These are phyloP conservation scores for Larimichthys crocea DNA, from an alignment of 2,113 vertebrate species.

Conservation along the genomic window DNA sequence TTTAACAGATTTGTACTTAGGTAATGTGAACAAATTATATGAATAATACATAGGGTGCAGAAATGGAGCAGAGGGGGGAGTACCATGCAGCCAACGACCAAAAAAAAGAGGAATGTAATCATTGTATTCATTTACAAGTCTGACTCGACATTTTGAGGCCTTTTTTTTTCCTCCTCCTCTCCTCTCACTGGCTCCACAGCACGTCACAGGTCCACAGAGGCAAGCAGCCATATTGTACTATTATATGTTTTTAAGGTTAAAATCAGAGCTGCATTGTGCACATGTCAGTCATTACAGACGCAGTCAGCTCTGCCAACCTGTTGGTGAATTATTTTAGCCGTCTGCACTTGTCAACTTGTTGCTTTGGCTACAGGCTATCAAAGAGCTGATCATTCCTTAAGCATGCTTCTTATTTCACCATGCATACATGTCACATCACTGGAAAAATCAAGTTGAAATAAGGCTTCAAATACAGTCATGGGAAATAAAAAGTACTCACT, in stretches of 20 bases:
- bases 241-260: conserved; percentile 35
- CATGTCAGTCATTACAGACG: conserved; percentile 15
- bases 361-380: conserved; percentile 42
- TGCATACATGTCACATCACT: neutral
- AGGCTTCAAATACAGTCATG: neutral
- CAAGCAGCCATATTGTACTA: conserved; percentile 65
- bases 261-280: conserved; percentile 37
- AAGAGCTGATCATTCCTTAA: neutral
- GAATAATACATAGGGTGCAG: conserved; percentile 79
- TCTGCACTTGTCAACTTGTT: conserved; percentile 72
- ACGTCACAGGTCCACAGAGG: conserved; percentile 57
- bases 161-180: neutral
- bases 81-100: conserved; percentile 41
- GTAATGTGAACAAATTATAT: conserved; percentile 84
- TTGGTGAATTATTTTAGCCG: conserved; percentile 46
- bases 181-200: conserved; percentile 24
- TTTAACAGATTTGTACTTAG: conserved; percentile 84
- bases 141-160: conserved; percentile 76
- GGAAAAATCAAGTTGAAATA: neutral
- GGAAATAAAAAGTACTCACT: neutral
- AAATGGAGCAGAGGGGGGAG: conserved; percentile 59
- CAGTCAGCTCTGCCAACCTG: conserved; percentile 46
- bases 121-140: conserved; percentile 68
- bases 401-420: neutral
- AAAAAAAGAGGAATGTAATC: conserved; percentile 45